Conservation (phyloP, 2,888 invertebrate genomes). For the Tolmerus cingulatus region DNA sequence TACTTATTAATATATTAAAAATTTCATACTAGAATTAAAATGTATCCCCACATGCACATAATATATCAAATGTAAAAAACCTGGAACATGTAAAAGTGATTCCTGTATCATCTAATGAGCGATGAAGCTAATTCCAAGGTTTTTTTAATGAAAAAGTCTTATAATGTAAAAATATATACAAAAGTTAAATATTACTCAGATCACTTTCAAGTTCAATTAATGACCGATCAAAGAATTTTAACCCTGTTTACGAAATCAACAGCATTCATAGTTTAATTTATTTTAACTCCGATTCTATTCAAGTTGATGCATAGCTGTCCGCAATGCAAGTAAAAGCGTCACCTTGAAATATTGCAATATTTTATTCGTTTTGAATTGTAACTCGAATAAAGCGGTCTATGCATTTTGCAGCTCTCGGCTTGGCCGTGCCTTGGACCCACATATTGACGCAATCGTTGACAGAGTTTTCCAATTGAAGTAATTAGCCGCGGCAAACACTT, state of each 20-base stretch:
- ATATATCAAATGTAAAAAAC: too few species aligned
- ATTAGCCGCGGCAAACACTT: not conserved
- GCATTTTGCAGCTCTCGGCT: not conserved
- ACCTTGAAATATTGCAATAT: not conserved
- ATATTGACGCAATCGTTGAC: not conserved
- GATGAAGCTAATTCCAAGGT: too few species aligned
- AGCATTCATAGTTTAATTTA: not conserved
- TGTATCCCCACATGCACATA: too few species aligned
- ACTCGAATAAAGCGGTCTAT: not conserved
- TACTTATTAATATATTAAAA: too few species aligned
- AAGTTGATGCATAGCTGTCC: not conserved
- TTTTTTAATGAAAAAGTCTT: not conserved
- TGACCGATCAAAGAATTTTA: too few species aligned
- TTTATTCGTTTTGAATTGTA: not conserved
- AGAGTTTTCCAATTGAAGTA: not conserved
- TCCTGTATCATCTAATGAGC: too few species aligned
- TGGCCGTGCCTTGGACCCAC: not conserved
- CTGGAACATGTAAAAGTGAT: too few species aligned
- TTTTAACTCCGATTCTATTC: not conserved
- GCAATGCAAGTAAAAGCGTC: not conserved
- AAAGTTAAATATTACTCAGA: not conserved
- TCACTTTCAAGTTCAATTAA: too few species aligned
- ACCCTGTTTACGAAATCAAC: too few species aligned
- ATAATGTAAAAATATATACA: not conserved
- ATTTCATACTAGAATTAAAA: too few species aligned